These are phyloP conservation scores for Tetrapedia diversipes DNA, from an alignment of 2,888 invertebrate species.

Conservation along the genomic window DNA sequence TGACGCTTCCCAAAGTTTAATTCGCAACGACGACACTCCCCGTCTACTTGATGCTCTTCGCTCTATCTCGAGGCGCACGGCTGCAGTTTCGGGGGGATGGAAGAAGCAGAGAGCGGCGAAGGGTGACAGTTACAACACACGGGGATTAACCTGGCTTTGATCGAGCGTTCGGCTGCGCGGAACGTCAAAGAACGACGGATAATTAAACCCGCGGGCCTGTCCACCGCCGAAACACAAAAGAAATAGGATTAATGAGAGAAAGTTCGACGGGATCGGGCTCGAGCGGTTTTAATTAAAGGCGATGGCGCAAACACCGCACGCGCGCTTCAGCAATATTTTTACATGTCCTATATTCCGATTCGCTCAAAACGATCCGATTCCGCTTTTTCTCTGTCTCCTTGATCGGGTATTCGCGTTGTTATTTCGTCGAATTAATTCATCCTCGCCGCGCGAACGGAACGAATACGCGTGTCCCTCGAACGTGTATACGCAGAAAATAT, in stretches of 20 bases:
- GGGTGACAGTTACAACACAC: not conserved
- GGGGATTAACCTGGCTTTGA: slow-evolving; percentile 2
- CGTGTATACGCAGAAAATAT: not conserved
- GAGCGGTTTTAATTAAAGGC: slow-evolving; percentile 56
- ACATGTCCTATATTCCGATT: slow-evolving; percentile 9
- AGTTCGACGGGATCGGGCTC: slow-evolving; percentile 33
- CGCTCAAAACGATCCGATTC: not conserved
- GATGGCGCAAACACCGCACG: slow-evolving; percentile 20
- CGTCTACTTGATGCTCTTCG: not conserved
- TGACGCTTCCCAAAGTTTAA: not conserved
- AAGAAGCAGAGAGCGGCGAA: not conserved
- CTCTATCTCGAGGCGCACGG: not conserved
- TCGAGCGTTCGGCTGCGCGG: slow-evolving; percentile 3
- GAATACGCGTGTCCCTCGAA: too few species aligned
- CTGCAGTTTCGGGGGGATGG: too few species aligned
- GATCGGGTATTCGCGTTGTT: not conserved
- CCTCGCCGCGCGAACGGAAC: not conserved
- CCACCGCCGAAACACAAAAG: slow-evolving; percentile 17
- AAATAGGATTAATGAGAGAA: slow-evolving; percentile 53
- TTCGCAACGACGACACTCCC: slow-evolving; percentile 4
- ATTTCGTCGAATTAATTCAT: slow-evolving; percentile 24
- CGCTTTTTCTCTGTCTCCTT: not conserved
- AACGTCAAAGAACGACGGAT: slow-evolving; percentile 19
- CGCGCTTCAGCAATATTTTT: slow-evolving; percentile 30
- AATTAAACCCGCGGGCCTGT: slow-evolving; percentile 51